Evolutionary conservation across 2,797 vertebrate genomes (phyloP).

Genomic region (Clarias platycephalus): DNA sequence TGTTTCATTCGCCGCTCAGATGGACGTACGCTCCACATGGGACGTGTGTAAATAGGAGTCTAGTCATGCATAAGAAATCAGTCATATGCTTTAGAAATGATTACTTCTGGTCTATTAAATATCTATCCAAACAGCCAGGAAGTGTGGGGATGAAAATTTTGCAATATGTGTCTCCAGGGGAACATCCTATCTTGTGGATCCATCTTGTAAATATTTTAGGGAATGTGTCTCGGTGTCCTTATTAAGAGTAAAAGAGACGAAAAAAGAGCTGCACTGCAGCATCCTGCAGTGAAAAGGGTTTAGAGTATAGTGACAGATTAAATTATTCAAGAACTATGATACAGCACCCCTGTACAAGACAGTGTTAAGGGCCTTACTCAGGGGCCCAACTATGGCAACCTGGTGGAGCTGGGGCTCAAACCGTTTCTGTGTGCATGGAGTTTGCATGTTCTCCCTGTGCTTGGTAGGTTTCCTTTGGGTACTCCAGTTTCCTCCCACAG

Average conservation of each 20-base stretch:
- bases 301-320: no score
- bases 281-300: neutral
- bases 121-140: neutral
- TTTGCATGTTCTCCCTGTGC: no score
- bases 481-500: no score
- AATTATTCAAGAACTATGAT: no score
- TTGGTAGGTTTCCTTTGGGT: no score
- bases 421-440: no score
- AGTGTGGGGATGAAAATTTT: neutral
- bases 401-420: no score
- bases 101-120: neutral
- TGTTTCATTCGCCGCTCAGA: constrained; percentile 4
- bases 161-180: no score
- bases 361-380: no score
- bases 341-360: no score
- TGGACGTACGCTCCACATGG: constrained; percentile 24
- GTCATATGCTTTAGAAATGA: constrained; percentile 6
- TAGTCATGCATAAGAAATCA: constrained; percentile 35
- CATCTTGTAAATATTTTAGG: neutral
- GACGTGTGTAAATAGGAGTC: constrained; percentile 13
- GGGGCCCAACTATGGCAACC: no score
- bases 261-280: constrained; percentile 9
- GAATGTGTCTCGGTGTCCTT: neutral
- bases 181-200: neutral
- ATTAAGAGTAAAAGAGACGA: neutral